Evolutionary conservation across 1,140 invertebrate genomes (phyloP), one percentile per base, ranked within the genome.

Genomic region (Ridgeia piscesae): DNA sequence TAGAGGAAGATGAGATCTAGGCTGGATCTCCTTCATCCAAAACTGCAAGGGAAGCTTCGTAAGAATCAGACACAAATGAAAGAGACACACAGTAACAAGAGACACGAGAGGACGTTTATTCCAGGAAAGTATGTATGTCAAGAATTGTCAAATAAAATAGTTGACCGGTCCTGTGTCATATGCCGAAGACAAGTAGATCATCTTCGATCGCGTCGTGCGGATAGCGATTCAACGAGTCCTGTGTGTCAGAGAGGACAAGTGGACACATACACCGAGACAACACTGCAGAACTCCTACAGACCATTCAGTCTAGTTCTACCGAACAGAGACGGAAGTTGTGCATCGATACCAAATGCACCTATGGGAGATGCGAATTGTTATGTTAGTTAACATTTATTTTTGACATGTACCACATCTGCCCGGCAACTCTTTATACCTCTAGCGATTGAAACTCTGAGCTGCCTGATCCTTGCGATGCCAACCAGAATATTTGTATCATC

Each of bases 1-100:
- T 21, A 31, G 14, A 77, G 58, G 58, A 77, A 77, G 58, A 77
- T 77, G 58, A 77, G 89, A 34, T 90, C 89, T 42, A 90, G 27
- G n/a, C 89, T 90, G 11, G 89, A 90, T n/a, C 89, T 90, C 14
- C n/a, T 90, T 27, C 34, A 90, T n/a, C 89, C 89, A 14, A 90
- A n/a, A 6, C 35, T 34, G 34, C 34, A 90, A 90, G 35, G 89
- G 34, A 90, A 90, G 35, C 9, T 90, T 21, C 89, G 17, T 1
- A 90, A 90, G 27, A 77, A 77, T 6, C 58, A 77, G 17, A 21
- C 58, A 77, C 58, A 77, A 2, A 77, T 77, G 58, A 77, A 17
- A 77, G 58, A 77, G 14, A 21, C 27, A 77, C 6, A 77, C 58
- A 21, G 27, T 2, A 1, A 17, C 14, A 31, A 77, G 58, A 31